Conservation (phyloP, 2,888 invertebrate species). For the Isotomurus palustris region DNA sequence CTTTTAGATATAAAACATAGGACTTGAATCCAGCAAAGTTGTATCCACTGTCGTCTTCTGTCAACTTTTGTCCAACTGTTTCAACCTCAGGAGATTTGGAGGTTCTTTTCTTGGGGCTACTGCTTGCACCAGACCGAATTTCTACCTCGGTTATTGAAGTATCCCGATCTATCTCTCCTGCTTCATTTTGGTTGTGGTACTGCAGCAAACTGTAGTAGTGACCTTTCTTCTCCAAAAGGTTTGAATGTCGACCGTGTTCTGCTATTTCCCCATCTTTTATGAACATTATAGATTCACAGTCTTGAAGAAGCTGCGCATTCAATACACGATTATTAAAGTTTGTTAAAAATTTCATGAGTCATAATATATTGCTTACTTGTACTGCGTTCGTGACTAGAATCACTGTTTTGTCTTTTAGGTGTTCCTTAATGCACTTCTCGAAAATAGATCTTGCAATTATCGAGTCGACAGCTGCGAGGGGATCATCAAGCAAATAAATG, state of each 20-base stretch:
- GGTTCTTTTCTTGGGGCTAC: constrained; percentile 14
- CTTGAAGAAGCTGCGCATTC: constrained; percentile 51
- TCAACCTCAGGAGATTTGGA: constrained; percentile 22
- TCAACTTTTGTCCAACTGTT: constrained; percentile 24
- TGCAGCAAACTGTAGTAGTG: constrained; percentile 49
- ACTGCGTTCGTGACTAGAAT: constrained; percentile 51
- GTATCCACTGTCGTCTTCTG: constrained; percentile 28
- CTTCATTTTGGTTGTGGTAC: constrained; percentile 39
- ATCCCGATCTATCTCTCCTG: constrained; percentile 7
- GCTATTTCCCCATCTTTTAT: constrained; percentile 53
- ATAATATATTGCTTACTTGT: constrained; percentile 46
- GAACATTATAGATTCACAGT: constrained; percentile 54
- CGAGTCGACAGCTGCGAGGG: constrained; percentile 58
- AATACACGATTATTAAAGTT: not conserved
- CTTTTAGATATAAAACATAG: constrained; percentile 50
- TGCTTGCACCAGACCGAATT: too few species aligned
- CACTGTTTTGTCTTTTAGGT: constrained; percentile 49
- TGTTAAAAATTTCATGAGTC: not conserved
- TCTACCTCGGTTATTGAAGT: too few species aligned
- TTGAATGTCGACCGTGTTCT: constrained; percentile 52
- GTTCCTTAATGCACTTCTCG: constrained; percentile 50
- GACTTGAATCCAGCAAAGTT: constrained; percentile 37
- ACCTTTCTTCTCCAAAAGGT: constrained; percentile 49
- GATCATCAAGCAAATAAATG: constrained; percentile 57
- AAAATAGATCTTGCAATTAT: constrained; percentile 58